These are phyloP conservation scores for Neocloeon triangulifer DNA, from an alignment of 1,140 invertebrate species.

Conservation along the genomic window DNA sequence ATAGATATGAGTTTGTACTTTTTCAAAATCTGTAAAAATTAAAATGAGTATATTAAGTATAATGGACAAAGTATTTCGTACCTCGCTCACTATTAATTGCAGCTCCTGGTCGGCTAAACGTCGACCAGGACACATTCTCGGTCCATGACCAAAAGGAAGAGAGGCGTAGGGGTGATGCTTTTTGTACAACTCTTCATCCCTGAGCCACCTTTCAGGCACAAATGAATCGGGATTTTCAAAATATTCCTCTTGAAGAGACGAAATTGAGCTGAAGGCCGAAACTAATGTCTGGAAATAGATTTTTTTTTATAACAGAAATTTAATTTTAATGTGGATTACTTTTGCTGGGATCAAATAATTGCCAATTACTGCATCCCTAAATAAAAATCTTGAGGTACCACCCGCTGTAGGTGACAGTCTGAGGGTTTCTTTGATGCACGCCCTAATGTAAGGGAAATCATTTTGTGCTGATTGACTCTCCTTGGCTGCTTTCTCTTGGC, in stretches of 20 bases:
- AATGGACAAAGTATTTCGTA: too few species aligned
- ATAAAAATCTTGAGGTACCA: too few species aligned
- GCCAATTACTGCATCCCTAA: too few species aligned
- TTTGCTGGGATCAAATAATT: too few species aligned
- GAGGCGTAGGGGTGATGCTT: slow-evolving; percentile 11
- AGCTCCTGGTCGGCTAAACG: slow-evolving; percentile 17
- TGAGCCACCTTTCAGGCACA: slow-evolving; percentile 25
- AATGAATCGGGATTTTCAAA: slow-evolving; percentile 20
- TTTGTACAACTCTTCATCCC: slow-evolving; percentile 12
- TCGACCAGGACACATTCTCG: slow-evolving; percentile 17
- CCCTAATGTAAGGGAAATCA: slow-evolving; percentile 1
- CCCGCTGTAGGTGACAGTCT: slow-evolving; percentile 6
- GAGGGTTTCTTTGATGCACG: slow-evolving; percentile 6
- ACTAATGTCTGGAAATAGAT: slow-evolving; percentile 22
- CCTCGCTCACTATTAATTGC: slow-evolving; percentile 8
- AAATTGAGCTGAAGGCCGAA: slow-evolving; percentile 19
- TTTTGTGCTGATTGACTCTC: slow-evolving; percentile 1
- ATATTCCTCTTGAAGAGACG: slow-evolving; percentile 16
- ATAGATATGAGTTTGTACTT: too few species aligned
- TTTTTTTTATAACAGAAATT: too few species aligned
- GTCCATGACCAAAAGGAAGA: slow-evolving; percentile 19
- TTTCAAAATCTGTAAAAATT: too few species aligned
- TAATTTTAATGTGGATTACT: too few species aligned
- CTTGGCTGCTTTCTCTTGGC: slow-evolving; percentile 10
- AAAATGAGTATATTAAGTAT: too few species aligned